These are phyloP conservation scores for Callyntrura guangdongensis DNA, from an alignment of 2,888 invertebrate genomes.

Conservation along the genomic window DNA sequence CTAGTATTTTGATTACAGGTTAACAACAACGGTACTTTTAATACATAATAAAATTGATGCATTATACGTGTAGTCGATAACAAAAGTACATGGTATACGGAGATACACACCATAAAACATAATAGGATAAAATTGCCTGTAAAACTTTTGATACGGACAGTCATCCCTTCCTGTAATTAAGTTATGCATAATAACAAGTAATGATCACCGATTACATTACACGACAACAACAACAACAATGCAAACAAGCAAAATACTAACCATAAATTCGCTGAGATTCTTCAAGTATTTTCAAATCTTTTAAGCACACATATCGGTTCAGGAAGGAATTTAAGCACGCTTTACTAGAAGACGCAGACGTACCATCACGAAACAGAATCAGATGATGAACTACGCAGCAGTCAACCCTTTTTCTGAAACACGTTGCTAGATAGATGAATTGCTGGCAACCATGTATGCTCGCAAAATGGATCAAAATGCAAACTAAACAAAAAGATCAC, in stretches of 20 bases:
- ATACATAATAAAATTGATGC: conserved; percentile 27
- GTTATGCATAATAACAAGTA: background rate
- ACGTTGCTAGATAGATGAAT: too few relatives aligned
- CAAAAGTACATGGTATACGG: background rate
- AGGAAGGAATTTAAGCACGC: too few relatives aligned
- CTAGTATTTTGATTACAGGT: conserved; percentile 68
- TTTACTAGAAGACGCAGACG: too few relatives aligned
- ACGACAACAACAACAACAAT: background rate
- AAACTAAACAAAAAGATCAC: too few relatives aligned
- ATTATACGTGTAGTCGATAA: background rate
- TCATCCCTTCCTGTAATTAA: conserved; percentile 54
- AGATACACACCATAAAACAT: background rate
- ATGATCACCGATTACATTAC: conserved; percentile 22
- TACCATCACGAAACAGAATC: background rate
- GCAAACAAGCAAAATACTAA: conserved; percentile 6
- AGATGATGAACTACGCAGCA: too few relatives aligned
- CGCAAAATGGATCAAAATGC: too few relatives aligned
- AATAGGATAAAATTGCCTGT: background rate
- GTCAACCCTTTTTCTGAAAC: too few relatives aligned
- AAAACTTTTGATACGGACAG: conserved; percentile 27
- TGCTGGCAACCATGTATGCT: too few relatives aligned
- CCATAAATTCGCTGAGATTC: background rate
- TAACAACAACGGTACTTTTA: conserved; percentile 61
- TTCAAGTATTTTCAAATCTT: background rate
- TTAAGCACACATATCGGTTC: too few relatives aligned